phyloP scores from a whole-genome alignment of 2,113 vertebrate species.

The Odontophorus gujanensis region DNA sequence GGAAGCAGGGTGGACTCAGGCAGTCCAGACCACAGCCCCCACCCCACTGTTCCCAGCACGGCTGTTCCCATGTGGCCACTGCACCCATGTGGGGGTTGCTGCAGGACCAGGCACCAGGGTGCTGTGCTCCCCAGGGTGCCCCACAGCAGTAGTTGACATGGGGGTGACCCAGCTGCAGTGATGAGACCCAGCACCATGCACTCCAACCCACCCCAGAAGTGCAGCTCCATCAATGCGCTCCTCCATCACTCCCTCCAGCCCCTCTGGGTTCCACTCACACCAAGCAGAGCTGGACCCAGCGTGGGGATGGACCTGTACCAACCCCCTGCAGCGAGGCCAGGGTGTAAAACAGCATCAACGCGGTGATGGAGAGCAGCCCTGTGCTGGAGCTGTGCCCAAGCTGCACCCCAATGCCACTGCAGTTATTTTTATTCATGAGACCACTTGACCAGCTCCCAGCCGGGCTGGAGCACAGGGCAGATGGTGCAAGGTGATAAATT shows the following conservation, averaged over 20 bases:
- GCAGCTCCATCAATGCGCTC: rapidly evolving
- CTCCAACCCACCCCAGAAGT: neutral
- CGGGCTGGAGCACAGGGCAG: rapidly evolving
- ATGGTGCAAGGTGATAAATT: neutral
- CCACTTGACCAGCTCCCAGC: rapidly evolving
- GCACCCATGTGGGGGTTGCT: rapidly evolving
- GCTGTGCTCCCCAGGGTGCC: neutral
- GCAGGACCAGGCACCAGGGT: rapidly evolving
- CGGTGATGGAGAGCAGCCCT: neutral
- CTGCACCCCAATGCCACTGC: neutral
- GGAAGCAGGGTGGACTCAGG: rapidly evolving
- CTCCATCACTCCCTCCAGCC: neutral
- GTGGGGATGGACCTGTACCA: too few species aligned
- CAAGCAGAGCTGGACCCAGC: rapidly evolving
- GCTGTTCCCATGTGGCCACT: neutral
- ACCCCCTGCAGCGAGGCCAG: neutral
- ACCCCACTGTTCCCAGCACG: rapidly evolving
- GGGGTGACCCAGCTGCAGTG: neutral
- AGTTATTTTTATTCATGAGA: rapidly evolving
- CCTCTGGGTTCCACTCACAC: neutral
- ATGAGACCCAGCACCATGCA: rapidly evolving
- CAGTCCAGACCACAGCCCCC: neutral
- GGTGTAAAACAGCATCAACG: neutral
- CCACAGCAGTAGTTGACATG: neutral
- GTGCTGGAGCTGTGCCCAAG: neutral